Evolutionary conservation across 1,140 invertebrate species (phyloP), one percentile per base, ranked within the genome.

Genomic region (Neodiprion pinetum): DNA sequence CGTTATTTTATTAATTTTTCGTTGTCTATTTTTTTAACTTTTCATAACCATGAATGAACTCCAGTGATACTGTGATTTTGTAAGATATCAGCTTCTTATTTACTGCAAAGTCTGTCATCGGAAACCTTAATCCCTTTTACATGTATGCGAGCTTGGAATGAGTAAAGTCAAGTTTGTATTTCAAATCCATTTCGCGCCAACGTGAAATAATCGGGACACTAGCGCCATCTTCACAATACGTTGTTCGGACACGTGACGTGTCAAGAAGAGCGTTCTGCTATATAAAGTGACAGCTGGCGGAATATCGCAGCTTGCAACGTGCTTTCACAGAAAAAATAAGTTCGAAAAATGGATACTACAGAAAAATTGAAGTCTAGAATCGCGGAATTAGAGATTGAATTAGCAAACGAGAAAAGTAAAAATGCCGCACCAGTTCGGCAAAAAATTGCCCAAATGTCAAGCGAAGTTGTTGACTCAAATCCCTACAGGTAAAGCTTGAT

Each of bases 381-480:
- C 1, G 83, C 86, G 73, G 87, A 91, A 69, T 82, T 94, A 23
- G 91, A 94, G 82, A 84, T 87, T 9, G 88, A 93, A 79, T 77
- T 93, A 71, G 85, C 83, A 9, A 80, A 86, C 48, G 82, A 85
- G 49, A 90, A 89, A 72, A 76, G 80, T 70, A 85, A 85, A 82
- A 83, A 85, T 73, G 85, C 79, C 9, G 82, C 82, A 23, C 49
- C 28, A 23, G 69, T 73, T 28, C 80, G 86, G 75, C 72, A 86
- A 73, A 93, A 91, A 84, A 93, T 94, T 76, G 83, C 88, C 14
- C 83, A 93, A 80, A 94, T 95, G 90, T 94, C 92, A 50, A 88
- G 82, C 61, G 96, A 98, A 91, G 98, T 99, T n/a, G 95, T 98
- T 14, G 98, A 99, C 89, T 96, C 96, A 0, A 99, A 99, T 91